A percentile compares a stretch with the other conserved stretches of the same genome.
These are phyloP conservation scores for Zosterops lateralis DNA, from an alignment of 2,113 vertebrate genomes.

Conservation along the genomic window DNA sequence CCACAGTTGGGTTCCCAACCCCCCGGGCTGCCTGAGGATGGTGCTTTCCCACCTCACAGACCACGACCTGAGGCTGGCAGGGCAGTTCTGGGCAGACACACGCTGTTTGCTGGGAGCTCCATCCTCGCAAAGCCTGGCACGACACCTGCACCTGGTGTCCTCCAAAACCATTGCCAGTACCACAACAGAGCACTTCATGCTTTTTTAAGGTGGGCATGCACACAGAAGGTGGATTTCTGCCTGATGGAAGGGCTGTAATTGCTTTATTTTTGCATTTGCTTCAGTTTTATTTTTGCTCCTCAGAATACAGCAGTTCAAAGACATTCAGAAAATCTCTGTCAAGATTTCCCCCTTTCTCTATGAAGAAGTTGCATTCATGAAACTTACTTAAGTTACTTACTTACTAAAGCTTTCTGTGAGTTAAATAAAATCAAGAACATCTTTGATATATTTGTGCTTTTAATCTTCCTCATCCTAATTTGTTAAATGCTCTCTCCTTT, in stretches of 20 bases:
- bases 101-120: accelerated
- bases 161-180: not conserved
- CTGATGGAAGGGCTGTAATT: not conserved
- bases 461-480: not conserved
- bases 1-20: not conserved
- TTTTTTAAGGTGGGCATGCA: too few species aligned
- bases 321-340: not conserved
- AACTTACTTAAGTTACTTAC: not conserved
- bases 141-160: not conserved
- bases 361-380: not conserved
- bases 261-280: not conserved
- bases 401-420: not conserved
- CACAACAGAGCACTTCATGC: accelerated
- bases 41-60: not conserved
- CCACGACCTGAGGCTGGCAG: accelerated
- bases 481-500: not conserved
- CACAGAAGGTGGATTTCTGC: not conserved
- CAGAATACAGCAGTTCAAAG: not conserved
- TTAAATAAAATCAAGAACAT: conserved; percentile 10
- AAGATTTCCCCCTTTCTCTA: not conserved
- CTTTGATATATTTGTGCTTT: not conserved
- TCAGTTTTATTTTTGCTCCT: not conserved
- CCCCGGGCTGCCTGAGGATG: accelerated
- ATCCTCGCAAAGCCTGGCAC: accelerated
- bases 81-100: not conserved